Percentiles rank a stretch among this genome's conserved stretches.
Conservation (phyloP, 2,888 invertebrate genomes). For the Perdita meconis region DNA sequence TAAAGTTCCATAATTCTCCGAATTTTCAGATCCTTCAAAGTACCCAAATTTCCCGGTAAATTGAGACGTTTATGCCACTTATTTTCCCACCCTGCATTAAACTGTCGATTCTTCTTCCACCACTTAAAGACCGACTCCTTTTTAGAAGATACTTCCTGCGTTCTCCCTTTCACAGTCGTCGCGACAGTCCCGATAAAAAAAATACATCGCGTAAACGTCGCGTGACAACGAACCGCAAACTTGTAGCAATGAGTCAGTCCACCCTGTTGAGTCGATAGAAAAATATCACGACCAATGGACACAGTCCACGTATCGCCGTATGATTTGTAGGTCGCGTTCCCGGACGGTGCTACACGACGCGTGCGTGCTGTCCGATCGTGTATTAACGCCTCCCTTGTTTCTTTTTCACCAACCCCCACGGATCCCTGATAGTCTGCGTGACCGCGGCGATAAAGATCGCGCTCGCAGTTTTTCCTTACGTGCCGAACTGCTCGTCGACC, state of each 20-base stretch:
- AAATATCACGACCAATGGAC: constrained; percentile 44
- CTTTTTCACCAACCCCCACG: background rate
- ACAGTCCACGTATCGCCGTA: constrained; percentile 34
- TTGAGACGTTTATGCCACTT: too few relatives aligned
- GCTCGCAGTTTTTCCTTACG: constrained; percentile 31
- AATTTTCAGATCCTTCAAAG: too few relatives aligned
- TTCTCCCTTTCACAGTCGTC: too few relatives aligned
- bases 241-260: constrained; percentile 45
- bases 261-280: constrained; percentile 35
- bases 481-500: constrained; percentile 15
- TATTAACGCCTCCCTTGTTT: constrained; percentile 41
- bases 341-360: constrained; percentile 41
- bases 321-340: constrained; percentile 51
- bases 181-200: background rate
- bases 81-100: too few relatives aligned
- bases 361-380: constrained; percentile 54
- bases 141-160: too few relatives aligned
- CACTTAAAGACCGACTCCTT: too few relatives aligned
- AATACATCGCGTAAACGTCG: constrained; percentile 31
- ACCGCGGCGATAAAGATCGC: constrained; percentile 38
- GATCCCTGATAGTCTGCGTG: constrained; percentile 37
- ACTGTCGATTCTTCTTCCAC: too few relatives aligned
- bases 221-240: constrained; percentile 45
- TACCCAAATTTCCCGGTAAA: too few relatives aligned
- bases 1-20: too few relatives aligned